Evolutionary conservation across 2,113 vertebrate genomes (phyloP).

Genomic region (Campylomormyrus numenius): DNA sequence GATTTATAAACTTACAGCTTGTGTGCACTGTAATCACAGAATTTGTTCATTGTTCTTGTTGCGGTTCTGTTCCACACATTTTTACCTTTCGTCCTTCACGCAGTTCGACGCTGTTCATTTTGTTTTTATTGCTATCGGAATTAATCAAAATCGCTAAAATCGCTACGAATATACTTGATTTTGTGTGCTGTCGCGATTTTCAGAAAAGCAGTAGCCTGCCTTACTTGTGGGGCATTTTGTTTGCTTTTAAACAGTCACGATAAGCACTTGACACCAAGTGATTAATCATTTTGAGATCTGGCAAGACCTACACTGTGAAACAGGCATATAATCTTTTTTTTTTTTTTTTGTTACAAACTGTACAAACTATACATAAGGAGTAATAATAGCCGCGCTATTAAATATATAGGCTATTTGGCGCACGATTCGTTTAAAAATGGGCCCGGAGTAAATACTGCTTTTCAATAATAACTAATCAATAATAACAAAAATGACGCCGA

Average conservation of each 20-base stretch:
- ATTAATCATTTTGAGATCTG: neutral
- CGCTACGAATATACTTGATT: neutral
- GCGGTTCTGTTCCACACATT: neutral
- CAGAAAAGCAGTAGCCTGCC: too few species aligned
- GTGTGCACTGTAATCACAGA: neutral
- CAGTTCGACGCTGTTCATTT: neutral
- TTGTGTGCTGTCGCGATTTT: neutral
- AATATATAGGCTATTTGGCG: neutral
- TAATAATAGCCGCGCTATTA: neutral
- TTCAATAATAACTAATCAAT: neutral
- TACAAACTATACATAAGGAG: neutral
- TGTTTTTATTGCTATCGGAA: neutral
- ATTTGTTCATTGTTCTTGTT: neutral
- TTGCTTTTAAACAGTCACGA: neutral
- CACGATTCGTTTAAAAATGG: neutral
- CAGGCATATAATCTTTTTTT: neutral
- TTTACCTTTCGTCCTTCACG: neutral
- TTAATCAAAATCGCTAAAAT: neutral
- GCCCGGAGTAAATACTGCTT: neutral
- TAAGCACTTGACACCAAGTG: neutral
- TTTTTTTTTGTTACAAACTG: neutral
- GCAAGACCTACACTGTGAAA: constrained; percentile 8
- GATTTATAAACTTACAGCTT: neutral
- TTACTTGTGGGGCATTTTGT: neutral
- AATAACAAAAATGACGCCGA: neutral